These are phyloP conservation scores for Limanda limanda DNA, from an alignment of 2,113 vertebrate species.

Conservation along the genomic window DNA sequence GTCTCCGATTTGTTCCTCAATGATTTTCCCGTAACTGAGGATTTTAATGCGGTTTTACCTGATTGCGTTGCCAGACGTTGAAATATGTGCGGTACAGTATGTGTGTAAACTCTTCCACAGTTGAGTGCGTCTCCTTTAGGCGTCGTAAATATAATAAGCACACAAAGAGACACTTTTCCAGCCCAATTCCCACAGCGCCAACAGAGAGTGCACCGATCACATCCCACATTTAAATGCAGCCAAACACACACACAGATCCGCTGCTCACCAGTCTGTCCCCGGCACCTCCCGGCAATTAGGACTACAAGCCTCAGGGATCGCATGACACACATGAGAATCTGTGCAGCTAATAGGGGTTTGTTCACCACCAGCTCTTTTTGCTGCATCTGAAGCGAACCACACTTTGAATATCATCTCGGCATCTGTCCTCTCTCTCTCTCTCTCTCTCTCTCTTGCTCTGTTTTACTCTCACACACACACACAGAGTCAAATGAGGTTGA, in stretches of 20 bases:
- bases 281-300: conserved; percentile 50
- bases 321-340: conserved; percentile 23
- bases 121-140: conserved; percentile 43
- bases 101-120: conserved; percentile 16
- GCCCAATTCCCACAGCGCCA: conserved; percentile 33
- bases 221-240: conserved; percentile 34
- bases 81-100: neutral
- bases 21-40: too few relatives aligned
- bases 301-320: conserved; percentile 24
- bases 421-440: conserved; percentile 9
- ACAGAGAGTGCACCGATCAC: conserved; percentile 33
- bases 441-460: neutral
- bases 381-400: conserved; percentile 4
- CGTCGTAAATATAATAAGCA: conserved; percentile 44
- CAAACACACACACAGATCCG: conserved; percentile 32
- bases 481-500: conserved; percentile 18
- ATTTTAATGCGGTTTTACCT: too few relatives aligned
- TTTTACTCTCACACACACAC: neutral
- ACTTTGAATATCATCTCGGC: conserved; percentile 16
- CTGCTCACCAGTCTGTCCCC: conserved; percentile 32
- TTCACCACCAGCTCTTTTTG: conserved; percentile 28
- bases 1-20: too few relatives aligned
- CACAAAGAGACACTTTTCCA: conserved; percentile 53
- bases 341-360: conserved; percentile 35
- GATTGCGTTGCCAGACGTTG: too few relatives aligned